Percentiles rank a stretch among this genome's conserved stretches.
Conservation (phyloP, 2,113 vertebrate species). For the Cynocephalus volans region DNA sequence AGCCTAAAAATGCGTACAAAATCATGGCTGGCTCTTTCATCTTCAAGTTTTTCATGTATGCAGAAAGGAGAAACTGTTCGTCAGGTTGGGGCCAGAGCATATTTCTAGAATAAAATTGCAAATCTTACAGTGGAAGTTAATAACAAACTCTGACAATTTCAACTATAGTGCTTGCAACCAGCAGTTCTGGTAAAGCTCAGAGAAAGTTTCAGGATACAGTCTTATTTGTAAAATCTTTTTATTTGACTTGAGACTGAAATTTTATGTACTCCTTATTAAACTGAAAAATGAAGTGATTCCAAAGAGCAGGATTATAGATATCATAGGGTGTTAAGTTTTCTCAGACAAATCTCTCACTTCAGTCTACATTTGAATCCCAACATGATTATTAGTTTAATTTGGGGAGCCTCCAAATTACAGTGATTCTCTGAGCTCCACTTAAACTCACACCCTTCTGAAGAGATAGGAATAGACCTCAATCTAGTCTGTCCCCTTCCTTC, state of each 20-base stretch:
- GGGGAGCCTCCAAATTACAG: constrained; percentile 48
- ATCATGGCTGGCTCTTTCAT: not conserved
- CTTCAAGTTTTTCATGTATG: constrained; percentile 14
- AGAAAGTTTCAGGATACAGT: not conserved
- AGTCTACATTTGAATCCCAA: constrained; percentile 36
- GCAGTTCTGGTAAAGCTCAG: not conserved
- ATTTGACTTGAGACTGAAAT: constrained; percentile 2
- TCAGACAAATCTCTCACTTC: constrained; percentile 6
- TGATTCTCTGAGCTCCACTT: constrained; percentile 1
- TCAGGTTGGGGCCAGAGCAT: not conserved
- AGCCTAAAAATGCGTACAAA: not conserved
- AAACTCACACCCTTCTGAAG: not conserved
- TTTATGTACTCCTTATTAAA: constrained; percentile 25
- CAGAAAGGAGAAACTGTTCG: not conserved
- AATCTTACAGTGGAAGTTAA: constrained; percentile 16
- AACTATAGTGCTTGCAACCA: not conserved
- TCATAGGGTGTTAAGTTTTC: not conserved
- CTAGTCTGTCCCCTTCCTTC: not conserved
- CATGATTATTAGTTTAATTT: constrained; percentile 70
- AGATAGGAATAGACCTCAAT: not conserved
- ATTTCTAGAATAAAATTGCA: constrained; percentile 53
- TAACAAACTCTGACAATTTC: not conserved
- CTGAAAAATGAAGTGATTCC: constrained; percentile 5
- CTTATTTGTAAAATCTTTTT: not conserved
- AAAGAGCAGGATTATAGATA: not conserved